Percentiles rank a stretch among this genome's conserved stretches.
These are phyloP conservation scores for Eumacrocentrus americanus DNA, from an alignment of 2,888 invertebrate genomes.

Conservation along the genomic window DNA sequence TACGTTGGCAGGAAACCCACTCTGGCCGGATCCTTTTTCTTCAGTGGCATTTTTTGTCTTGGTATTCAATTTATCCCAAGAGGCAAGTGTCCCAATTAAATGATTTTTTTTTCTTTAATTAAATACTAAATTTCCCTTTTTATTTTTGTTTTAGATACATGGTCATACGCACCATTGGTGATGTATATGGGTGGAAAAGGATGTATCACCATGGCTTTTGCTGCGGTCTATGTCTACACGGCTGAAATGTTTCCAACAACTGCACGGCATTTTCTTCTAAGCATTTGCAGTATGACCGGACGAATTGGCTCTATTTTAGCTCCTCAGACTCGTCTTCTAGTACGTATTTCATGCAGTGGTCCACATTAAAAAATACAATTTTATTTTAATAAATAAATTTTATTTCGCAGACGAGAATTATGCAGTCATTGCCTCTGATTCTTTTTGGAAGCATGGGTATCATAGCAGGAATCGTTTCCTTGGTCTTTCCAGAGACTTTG, in stretches of 20 bases:
- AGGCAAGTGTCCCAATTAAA: constrained; percentile 58
- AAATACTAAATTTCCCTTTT: constrained; percentile 44
- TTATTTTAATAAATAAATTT: not conserved
- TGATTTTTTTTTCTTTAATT: not conserved
- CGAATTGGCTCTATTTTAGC: constrained; percentile 73
- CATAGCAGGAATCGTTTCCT: constrained; percentile 67
- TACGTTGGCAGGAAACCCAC: constrained; percentile 64
- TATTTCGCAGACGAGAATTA: constrained; percentile 48
- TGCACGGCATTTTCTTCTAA: constrained; percentile 70
- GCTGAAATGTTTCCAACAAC: constrained; percentile 76
- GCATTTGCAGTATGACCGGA: constrained; percentile 74
- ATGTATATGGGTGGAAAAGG: constrained; percentile 71
- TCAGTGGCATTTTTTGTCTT: constrained; percentile 69
- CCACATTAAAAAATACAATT: not conserved
- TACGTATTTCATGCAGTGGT: constrained; percentile 49
- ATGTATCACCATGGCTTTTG: constrained; percentile 71
- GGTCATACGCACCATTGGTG: constrained; percentile 63
- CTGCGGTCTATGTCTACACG: constrained; percentile 72
- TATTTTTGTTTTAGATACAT: constrained; percentile 61
- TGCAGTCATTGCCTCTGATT: constrained; percentile 67
- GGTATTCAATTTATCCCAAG: constrained; percentile 67
- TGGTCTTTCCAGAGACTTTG: constrained; percentile 74
- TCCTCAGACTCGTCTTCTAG: constrained; percentile 73
- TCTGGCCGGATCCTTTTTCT: constrained; percentile 67
- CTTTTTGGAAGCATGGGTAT: constrained; percentile 70